Evolutionary conservation across 2,113 vertebrate genomes (phyloP).

Genomic region (Mastomys coucha): DNA sequence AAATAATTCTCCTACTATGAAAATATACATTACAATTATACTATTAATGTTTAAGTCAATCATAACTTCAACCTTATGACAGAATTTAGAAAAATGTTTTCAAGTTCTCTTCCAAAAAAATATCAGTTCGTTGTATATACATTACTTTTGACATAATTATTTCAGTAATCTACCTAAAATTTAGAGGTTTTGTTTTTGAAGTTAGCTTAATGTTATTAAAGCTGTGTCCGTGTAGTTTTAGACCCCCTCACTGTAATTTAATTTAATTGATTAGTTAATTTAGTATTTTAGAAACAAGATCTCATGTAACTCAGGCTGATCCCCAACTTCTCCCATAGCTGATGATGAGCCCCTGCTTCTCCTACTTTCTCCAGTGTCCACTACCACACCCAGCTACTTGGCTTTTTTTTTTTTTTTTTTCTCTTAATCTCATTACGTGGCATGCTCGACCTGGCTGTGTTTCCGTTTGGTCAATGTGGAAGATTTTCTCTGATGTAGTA

Average conservation of each 20-base stretch:
- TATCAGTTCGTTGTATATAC: not conserved
- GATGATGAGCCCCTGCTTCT: not conserved
- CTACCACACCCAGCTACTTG: not conserved
- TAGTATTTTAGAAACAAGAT: not conserved
- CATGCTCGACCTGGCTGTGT: not conserved
- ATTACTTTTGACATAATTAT: slow-evolving; percentile 27
- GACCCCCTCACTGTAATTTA: not conserved
- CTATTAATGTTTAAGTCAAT: slow-evolving; percentile 54
- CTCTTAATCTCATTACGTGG: not conserved
- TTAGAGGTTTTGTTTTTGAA: slow-evolving; percentile 1
- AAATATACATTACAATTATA: slow-evolving; percentile 21
- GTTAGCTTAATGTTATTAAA: slow-evolving; percentile 48
- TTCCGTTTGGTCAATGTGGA: not conserved
- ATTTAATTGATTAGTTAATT: not conserved
- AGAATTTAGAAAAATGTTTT: slow-evolving; percentile 53
- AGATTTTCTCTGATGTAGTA: slow-evolving; percentile 7
- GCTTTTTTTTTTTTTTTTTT: too few species aligned
- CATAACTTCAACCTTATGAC: slow-evolving; percentile 20
- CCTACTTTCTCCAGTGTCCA: not conserved
- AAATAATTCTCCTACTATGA: slow-evolving; percentile 26
- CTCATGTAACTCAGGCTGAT: too few species aligned
- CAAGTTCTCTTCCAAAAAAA: not conserved
- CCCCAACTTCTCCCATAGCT: too few species aligned
- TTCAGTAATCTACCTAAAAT: slow-evolving; percentile 37
- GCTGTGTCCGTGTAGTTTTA: not conserved